These are phyloP conservation scores for Rhadina sibilatrix DNA, from an alignment of 2,113 vertebrate genomes.

Conservation along the genomic window DNA sequence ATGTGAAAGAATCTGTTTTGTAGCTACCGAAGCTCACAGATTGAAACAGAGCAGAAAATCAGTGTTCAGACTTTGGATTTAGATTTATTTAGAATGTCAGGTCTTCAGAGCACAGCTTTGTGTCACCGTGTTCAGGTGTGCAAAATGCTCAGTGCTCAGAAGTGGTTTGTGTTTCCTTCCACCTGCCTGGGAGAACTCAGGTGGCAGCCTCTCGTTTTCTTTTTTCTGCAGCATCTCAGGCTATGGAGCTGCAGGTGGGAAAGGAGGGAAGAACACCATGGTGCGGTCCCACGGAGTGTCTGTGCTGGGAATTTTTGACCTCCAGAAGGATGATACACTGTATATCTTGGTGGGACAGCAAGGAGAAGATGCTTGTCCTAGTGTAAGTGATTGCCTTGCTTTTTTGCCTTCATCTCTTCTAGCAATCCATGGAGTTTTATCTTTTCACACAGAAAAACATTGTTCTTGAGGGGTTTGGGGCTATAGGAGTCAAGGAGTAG, in stretches of 20 bases:
- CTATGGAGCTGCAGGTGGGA: slow-evolving; percentile 92
- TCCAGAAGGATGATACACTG: slow-evolving; percentile 85
- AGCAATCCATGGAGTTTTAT: not conserved
- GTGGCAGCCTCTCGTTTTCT: not conserved
- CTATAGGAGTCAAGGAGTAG: not conserved
- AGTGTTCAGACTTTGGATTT: not conserved
- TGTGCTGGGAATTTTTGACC: slow-evolving; percentile 88
- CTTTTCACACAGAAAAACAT: not conserved
- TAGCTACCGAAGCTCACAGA: not conserved
- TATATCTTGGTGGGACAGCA: slow-evolving; percentile 94
- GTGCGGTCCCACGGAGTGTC: slow-evolving; percentile 87
- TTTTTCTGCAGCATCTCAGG: slow-evolving; percentile 84
- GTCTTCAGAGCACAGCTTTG: not conserved
- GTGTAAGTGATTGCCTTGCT: slow-evolving; percentile 77
- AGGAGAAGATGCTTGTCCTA: slow-evolving; percentile 94
- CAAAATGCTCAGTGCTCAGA: not conserved
- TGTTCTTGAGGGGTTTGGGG: not conserved
- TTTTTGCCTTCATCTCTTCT: not conserved
- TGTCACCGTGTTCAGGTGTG: not conserved
- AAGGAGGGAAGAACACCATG: slow-evolving; percentile 87
- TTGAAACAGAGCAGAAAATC: not conserved
- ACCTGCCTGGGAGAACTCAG: not conserved
- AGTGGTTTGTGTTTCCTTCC: not conserved
- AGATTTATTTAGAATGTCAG: not conserved
- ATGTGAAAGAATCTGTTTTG: not conserved